phyloP scores from a whole-genome alignment of 2,113 vertebrate genomes.

The Daphoenositta chrysoptera region DNA sequence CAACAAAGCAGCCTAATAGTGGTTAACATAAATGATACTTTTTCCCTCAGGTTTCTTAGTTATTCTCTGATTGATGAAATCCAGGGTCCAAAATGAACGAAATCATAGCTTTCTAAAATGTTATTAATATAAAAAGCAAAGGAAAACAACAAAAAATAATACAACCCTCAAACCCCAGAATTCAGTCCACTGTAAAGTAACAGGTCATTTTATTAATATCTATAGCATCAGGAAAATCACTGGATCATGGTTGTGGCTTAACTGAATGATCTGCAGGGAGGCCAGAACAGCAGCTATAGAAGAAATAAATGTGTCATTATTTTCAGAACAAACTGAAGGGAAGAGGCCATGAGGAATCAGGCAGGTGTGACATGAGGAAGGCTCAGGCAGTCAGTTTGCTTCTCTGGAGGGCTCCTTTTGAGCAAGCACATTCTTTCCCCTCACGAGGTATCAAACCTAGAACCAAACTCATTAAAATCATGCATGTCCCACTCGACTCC shows the following conservation, averaged over 20 bases:
- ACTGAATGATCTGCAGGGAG: neutral
- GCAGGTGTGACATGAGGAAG: neutral
- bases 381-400: neutral
- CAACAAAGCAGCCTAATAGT: neutral
- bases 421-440: neutral
- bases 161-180: too few relatives aligned
- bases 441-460: neutral
- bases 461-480: neutral
- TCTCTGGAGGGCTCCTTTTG: neutral
- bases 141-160: neutral
- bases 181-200: too few relatives aligned
- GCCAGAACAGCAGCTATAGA: neutral
- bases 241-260: neutral
- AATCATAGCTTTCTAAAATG: neutral
- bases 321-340: neutral
- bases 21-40: neutral
- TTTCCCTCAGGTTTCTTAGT: neutral
- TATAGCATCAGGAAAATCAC: neutral
- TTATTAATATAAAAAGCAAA: neutral
- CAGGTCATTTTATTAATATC: too few relatives aligned
- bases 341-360: neutral
- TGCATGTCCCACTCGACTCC: fast-evolving
- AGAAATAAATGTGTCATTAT: neutral
- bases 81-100: neutral
- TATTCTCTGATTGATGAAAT: neutral